phyloP scores from a whole-genome alignment of 2,888 invertebrate species.

The Meloe dianella region DNA sequence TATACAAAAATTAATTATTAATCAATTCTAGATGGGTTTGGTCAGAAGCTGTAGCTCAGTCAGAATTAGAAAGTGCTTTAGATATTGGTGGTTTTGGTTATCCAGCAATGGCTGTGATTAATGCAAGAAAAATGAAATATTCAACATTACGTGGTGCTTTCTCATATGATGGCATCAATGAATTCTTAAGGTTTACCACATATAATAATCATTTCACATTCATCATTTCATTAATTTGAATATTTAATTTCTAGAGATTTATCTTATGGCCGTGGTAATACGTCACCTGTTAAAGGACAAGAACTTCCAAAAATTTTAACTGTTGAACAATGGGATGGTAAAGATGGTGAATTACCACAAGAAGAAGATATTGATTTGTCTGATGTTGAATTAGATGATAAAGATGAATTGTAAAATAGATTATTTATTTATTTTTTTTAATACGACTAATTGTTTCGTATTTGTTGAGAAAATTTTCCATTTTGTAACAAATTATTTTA shows the following conservation, averaged over 20 bases:
- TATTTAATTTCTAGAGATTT: constrained; percentile 68
- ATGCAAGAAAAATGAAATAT: constrained; percentile 96
- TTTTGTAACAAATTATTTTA: constrained; percentile 18
- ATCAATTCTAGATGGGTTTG: constrained; percentile 77
- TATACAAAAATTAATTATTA: constrained; percentile 6
- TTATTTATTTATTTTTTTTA: no score
- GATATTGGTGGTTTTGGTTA: constrained; percentile 99
- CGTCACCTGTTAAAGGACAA: constrained; percentile 84
- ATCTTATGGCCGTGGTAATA: constrained; percentile 91
- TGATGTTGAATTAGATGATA: constrained; percentile 83
- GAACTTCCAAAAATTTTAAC: constrained; percentile 74
- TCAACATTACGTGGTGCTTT: constrained; percentile 92
- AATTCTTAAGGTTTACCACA: constrained; percentile 66
- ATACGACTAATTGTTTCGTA: constrained; percentile 28
- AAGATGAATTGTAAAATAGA: constrained; percentile 72
- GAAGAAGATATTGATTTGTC: constrained; percentile 93
- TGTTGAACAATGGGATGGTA: constrained; percentile 90
- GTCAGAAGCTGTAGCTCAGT: constrained; percentile 90
- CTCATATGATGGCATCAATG: constrained; percentile 92
- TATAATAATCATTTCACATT: neutral
- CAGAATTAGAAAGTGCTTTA: constrained; percentile 82
- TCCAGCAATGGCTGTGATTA: constrained; percentile 97
- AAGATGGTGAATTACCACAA: constrained; percentile 84
- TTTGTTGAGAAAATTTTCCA: constrained; percentile 17
- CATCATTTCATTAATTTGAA: neutral